Base-by-base conservation (phyloP, 2,113 vertebrate species). In the Actinemys pallida region DNA sequence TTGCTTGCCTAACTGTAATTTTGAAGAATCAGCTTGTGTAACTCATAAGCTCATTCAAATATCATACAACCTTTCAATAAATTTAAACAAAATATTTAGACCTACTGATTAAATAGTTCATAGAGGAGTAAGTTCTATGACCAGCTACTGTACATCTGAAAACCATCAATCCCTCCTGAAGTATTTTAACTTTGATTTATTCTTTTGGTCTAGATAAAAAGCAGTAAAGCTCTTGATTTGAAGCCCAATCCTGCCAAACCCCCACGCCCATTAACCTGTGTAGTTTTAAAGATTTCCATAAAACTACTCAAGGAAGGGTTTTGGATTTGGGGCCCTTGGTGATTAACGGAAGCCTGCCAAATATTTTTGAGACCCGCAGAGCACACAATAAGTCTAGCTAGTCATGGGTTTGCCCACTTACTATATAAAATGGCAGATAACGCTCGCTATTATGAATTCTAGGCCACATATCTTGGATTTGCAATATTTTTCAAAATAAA, bases 71-170 rank as follows among this genome's bases (percentile, higher is more conserved):
- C 25, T 88, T 85, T 65, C 88, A 93, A 83, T 95, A 92, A n/a
- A 69, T 84, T 93, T 87, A 45, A 93, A 96, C 87, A 96, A 97
- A 10, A 69, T 96, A 97, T 96, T 96, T 96, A 97, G 96, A 97
- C 52, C 94, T 97, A 89, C 94, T 87, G 75, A 90, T 94, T 90
- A 91, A 96, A 94, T 83, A 95, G 22, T 62, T 87, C 79, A 42
- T 78, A 91, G 85, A 94, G 79, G 79, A 96, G 88, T 57, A 96
- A 54, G 47, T 95, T 95, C 29, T 62, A 65, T 90, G 90, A 91
- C 87, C 83, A 47, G 85, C 84, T 90, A 86, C 88, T 94, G 87
- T 92, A 95, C 93, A 95, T 52, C 83, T 4, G 0, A 62, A 92
- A 83, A 65, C 87, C 92, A 91, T 79, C 86, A 81, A 35, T 95